Base-by-base conservation (phyloP, 2,113 vertebrate species). In the Ceyx cyanopectus region DNA sequence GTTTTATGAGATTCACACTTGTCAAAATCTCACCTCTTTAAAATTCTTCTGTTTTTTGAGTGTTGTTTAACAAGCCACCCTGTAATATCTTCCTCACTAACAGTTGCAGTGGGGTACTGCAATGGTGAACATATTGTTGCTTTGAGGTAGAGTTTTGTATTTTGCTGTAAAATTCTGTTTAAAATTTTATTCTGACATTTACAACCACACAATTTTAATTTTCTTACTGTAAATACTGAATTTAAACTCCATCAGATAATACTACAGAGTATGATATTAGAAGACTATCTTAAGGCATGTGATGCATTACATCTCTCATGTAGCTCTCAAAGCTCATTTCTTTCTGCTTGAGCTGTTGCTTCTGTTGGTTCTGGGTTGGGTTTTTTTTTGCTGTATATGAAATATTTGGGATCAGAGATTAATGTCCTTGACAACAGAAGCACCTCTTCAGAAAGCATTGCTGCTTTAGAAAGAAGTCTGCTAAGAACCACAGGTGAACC, bases 331-430 rank as follows among this genome's bases (percentile, higher is more conserved):
- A 87, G 13, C 50, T 6, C 1, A 10, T 90, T 88, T 83, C 24
- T 56, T 81, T 70, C 12, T 69, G 14, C 7, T 82, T 69, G 56
- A 56, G 23, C 7, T 41, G 30, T 5, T 16, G 22, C 37, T 37
- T 37, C 37, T 19, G 27, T 51, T 19, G 30, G 16, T 43, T n/a
- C 9, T 48, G 57, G 1, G 0, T 8, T 27, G 1, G 0, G 7
- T 27, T 80, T 83, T 43, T 60, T 2, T 41, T 53, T 84, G 37
- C 46, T 29, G 58, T n/a, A 2, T 61, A 14, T 2, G 0, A 65
- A 79, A 48, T 74, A 60, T 53, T 60, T 91, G 21, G 3, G 0
- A 30, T 80, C 15, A 29, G 12, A 54, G 23, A 26, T 74, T 37
- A 43, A 60, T 34, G 2, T 10, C 54, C 77, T 58, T 74, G 15